Evolutionary conservation across 1,140 invertebrate species (phyloP).

Genomic region (Myzus persicae): DNA sequence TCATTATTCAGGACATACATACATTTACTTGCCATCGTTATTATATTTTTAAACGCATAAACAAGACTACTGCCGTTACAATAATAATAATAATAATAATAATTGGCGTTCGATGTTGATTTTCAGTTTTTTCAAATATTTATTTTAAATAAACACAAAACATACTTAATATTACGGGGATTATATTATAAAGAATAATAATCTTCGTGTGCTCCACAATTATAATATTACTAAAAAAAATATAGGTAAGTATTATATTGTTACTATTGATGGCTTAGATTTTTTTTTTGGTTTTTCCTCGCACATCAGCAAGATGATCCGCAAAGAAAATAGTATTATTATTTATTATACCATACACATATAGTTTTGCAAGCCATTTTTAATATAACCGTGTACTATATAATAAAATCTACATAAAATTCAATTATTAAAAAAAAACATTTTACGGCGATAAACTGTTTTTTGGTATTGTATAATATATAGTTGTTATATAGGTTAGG

Average conservation of each 20-base stretch:
- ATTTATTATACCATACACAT: background rate
- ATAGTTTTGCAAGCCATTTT: background rate
- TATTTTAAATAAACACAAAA: background rate
- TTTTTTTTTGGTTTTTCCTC: background rate
- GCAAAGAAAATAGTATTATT: background rate
- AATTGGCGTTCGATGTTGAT: background rate
- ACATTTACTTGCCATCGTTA: background rate
- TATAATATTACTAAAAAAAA: too few relatives aligned
- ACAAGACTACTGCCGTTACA: background rate
- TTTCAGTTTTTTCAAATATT: background rate
- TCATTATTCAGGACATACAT: background rate
- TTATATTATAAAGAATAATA: slow-evolving; percentile 17
- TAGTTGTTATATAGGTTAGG: background rate
- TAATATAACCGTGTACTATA: background rate
- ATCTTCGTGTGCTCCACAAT: background rate
- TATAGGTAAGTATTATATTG: background rate
- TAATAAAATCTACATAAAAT: background rate
- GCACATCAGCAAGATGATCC: background rate
- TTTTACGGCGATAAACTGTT: background rate
- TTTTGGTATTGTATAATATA: background rate
- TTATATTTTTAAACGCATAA: background rate
- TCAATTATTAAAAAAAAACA: background rate
- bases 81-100: slow-evolving; percentile 23
- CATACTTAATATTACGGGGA: background rate
- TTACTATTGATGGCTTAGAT: background rate